These are phyloP conservation scores for Apoda limacodes DNA, from an alignment of 2,888 invertebrate genomes.

Conservation along the genomic window DNA sequence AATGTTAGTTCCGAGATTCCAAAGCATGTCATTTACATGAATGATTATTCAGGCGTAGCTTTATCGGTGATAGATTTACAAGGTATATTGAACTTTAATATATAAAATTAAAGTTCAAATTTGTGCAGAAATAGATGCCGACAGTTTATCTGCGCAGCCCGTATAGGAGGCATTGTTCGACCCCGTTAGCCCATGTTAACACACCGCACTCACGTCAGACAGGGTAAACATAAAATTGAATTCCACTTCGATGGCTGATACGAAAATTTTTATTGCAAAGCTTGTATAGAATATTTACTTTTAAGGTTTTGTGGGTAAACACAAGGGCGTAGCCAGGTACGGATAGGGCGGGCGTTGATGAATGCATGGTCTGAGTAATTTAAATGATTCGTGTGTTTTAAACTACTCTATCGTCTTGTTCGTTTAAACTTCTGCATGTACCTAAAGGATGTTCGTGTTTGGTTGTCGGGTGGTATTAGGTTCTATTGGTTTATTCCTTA, in stretches of 20 bases:
- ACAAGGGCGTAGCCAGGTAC: too few species aligned
- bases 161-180: slow-evolving; percentile 44
- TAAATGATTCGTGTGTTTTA: too few species aligned
- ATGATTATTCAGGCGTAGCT: slow-evolving; percentile 45
- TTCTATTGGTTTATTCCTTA: too few species aligned
- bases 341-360: too few species aligned
- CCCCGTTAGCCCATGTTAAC: slow-evolving; percentile 42
- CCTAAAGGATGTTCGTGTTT: too few species aligned
- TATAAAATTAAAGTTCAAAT: slow-evolving; percentile 25
- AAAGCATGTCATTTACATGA: slow-evolving; percentile 57
- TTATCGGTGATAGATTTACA: slow-evolving; percentile 15
- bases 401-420: too few species aligned
- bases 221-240: slow-evolving; percentile 28
- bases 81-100: slow-evolving; percentile 27
- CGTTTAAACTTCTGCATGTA: too few species aligned
- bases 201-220: slow-evolving; percentile 26
- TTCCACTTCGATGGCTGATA: slow-evolving; percentile 21
- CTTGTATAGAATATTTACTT: too few species aligned
- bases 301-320: slow-evolving; percentile 13
- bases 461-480: too few species aligned
- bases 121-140: slow-evolving; percentile 26
- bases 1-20: slow-evolving; percentile 45
- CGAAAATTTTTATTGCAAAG: slow-evolving; percentile 3
- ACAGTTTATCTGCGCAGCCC: slow-evolving; percentile 46
- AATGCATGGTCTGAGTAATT: too few species aligned